Evolutionary conservation across 1,140 invertebrate species (phyloP), one percentile per base, ranked within the genome.

Genomic region (Atta cephalotes): DNA sequence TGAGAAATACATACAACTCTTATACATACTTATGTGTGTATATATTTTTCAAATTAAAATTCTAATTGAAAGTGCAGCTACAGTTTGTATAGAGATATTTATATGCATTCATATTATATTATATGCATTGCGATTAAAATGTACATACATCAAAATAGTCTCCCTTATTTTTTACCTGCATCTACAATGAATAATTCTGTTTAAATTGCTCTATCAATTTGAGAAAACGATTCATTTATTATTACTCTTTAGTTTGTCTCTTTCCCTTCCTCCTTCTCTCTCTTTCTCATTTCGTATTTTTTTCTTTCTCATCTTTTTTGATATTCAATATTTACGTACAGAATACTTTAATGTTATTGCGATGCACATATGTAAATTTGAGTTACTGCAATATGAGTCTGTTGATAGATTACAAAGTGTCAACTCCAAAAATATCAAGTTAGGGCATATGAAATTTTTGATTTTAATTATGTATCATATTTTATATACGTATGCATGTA

Each of bases 21-120:
- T 25, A 25, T 25, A 31, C 3, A 31, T 5, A 31, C 0, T 31
- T 39, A 39, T 39, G 21, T 68, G 45, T 78, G 6, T 35, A 35
- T 35, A 35, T 35, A 62, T 70, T 82, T 68, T 25, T 65, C 12
- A 25, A 72, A 66, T 76, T 79, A 76, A 74, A 76, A 62, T 76
- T 49, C 31, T 76, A 63, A 84, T 62, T 18, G 25, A 58, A 82
- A 74, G n/a, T 80, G 49, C 63, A 80, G 28, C 49, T 68, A 10
- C n/a, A 80, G 12, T 80, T 80, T 80, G 56, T 68, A 66, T 28
- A 53, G 3, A 78, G 25, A 78, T 62, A 45, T 80, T 66, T 28
- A 79, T 35, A 51, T 66, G 39, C 18, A 78, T 66, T 66, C 18
- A 66, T 18, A 68, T 66, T 66, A 66, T 68, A 21, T 66, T 66